Base-by-base conservation (phyloP, 1,140 invertebrate species). In the Drosophila fuyamai region DNA sequence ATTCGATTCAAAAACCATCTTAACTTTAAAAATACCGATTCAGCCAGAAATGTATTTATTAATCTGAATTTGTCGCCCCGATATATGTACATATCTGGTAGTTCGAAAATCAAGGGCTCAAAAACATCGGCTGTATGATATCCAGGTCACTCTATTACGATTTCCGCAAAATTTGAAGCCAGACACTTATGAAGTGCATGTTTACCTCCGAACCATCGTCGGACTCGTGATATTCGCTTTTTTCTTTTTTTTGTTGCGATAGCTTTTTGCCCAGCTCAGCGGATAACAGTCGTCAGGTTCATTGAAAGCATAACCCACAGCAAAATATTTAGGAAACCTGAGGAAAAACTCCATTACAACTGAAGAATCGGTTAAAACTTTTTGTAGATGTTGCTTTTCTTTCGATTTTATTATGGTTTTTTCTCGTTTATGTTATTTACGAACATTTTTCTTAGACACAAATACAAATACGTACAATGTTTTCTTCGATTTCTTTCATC, bases 361-460 rank as follows among this genome's bases (percentile, higher is more conserved):
- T 61, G 41, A 23, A 72, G 35, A 59, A 60, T 43, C 36, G 32
- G 40, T 48, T 38, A 48, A 59, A 51, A 65, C 35, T 66, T 32
- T 23, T 51, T n/a, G 23, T 12, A 41, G 51, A 56, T 9, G 54
- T 77, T 77, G 29, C 54, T 58, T 50, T 78, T 77, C 13, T 61
- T 55, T 67, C 27, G n/a, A 14, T 68, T 68, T 70, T 73, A 57
- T 84, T 80, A 61, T 76, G 60, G 18, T 58, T 75, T 75, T 38
- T 72, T 78, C 54, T 59, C n/a, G 61, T 53, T 70, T 77, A 75
- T 88, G 82, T 88, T 86, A 81, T 81, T 85, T 71, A 81, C 82
- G 79, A 86, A 88, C 82, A 85, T 76, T 81, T 54, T 65, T 76
- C 79, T 82, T 86, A 83, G 83, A 86, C 83, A 86, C 83, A 83